Evolutionary conservation across 2,113 vertebrate genomes (phyloP).

Genomic region (Azemiops feae): DNA sequence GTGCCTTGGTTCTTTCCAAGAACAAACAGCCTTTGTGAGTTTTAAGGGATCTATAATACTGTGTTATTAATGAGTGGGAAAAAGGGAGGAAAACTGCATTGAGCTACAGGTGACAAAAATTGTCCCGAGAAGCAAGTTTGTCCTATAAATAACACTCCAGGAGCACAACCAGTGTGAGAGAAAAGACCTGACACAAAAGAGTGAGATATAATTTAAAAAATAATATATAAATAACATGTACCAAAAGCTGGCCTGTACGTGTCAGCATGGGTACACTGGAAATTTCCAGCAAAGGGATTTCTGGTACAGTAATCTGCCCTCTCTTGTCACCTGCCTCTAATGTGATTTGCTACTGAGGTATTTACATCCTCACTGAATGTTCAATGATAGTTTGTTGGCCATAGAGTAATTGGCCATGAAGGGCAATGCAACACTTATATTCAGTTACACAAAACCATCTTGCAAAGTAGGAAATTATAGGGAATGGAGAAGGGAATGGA

Average conservation of each 20-base stretch:
- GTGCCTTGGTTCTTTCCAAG: background rate
- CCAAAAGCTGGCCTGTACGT: background rate
- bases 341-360: background rate
- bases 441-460: background rate
- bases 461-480: background rate
- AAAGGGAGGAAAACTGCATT: background rate
- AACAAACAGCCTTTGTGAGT: background rate
- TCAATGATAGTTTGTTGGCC: background rate
- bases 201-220: background rate
- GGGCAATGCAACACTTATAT: background rate
- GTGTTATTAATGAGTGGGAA: background rate
- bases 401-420: background rate
- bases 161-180: background rate
- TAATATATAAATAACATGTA: background rate
- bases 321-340: background rate
- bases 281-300: background rate
- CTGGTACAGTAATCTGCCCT: background rate
- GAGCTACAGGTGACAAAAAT: background rate
- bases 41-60: background rate
- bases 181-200: background rate
- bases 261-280: background rate
- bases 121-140: background rate
- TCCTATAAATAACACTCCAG: background rate
- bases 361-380: background rate
- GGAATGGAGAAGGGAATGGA: background rate